phyloP scores from a whole-genome alignment of 2,113 vertebrate species.

The Danionella cerebrum region DNA sequence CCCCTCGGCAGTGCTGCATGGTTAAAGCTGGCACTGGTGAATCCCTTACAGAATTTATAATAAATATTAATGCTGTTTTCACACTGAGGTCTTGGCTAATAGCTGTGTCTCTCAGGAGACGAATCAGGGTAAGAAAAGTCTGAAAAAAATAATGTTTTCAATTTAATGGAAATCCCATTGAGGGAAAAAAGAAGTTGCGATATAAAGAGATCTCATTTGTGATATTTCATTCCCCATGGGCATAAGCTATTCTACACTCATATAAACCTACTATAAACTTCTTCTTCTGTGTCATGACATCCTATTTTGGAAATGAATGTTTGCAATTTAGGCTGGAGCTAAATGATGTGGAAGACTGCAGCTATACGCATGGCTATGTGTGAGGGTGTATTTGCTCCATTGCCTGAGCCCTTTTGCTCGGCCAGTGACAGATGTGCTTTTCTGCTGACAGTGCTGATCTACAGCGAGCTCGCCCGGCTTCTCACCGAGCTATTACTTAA shows the following conservation, averaged over 20 bases:
- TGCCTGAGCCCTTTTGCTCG: conserved; percentile 15
- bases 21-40: too few relatives aligned
- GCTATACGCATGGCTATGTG: conserved; percentile 1
- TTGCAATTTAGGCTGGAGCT: conserved; percentile 38
- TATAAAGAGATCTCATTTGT: conserved; percentile 9
- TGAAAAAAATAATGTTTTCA: background rate
- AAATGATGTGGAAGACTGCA: conserved; percentile 38
- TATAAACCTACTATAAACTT: background rate
- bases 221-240: background rate
- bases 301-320: conserved; percentile 21
- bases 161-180: background rate
- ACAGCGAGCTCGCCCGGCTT: conserved; percentile 54
- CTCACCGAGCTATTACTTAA: conserved; percentile 69
- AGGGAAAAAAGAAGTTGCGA: background rate
- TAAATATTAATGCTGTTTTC: too few relatives aligned
- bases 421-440: conserved; percentile 60
- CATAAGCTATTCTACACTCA: background rate
- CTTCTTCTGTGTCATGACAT: conserved; percentile 4
- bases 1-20: too few relatives aligned
- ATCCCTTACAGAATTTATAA: too few relatives aligned
- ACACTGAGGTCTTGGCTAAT: too few relatives aligned
- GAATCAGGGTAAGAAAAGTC: background rate
- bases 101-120: background rate
- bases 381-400: conserved; percentile 16
- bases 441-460: conserved; percentile 63